These are phyloP conservation scores for Melozone crissalis DNA, from an alignment of 2,113 vertebrate species.

Conservation along the genomic window DNA sequence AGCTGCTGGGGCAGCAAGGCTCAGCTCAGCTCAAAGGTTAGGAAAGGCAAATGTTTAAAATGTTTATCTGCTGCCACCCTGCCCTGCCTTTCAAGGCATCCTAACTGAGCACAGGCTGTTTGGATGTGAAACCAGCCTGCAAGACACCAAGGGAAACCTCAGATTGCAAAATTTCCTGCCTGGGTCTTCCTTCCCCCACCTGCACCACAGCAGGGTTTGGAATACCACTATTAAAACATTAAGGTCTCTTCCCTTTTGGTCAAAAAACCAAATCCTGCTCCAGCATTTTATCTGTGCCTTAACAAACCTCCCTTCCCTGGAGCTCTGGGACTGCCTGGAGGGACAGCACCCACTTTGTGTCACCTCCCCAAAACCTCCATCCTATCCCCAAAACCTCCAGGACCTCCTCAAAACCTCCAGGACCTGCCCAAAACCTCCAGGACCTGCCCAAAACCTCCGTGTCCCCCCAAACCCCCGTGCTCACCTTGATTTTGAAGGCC, in stretches of 20 bases:
- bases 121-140: background rate
- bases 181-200: background rate
- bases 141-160: slow-evolving; percentile 4
- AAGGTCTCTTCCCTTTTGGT: background rate
- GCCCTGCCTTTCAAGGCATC: background rate
- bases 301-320: background rate
- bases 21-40: background rate
- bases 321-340: background rate
- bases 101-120: background rate
- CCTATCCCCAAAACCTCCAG: too few relatives aligned
- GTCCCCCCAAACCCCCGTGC: background rate
- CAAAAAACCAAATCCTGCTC: background rate
- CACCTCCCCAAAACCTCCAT: background rate
- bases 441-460: too few relatives aligned
- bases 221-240: background rate
- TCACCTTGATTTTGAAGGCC: slow-evolving; percentile 98
- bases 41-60: background rate
- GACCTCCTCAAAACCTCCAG: background rate
- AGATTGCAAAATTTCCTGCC: background rate
- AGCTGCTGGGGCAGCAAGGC: background rate
- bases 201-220: background rate
- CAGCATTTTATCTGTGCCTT: background rate
- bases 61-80: background rate
- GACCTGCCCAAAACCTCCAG: too few relatives aligned
- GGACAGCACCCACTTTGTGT: background rate